These are phyloP conservation scores for Lates calcarifer DNA, from an alignment of 2,113 vertebrate genomes.

Conservation along the genomic window DNA sequence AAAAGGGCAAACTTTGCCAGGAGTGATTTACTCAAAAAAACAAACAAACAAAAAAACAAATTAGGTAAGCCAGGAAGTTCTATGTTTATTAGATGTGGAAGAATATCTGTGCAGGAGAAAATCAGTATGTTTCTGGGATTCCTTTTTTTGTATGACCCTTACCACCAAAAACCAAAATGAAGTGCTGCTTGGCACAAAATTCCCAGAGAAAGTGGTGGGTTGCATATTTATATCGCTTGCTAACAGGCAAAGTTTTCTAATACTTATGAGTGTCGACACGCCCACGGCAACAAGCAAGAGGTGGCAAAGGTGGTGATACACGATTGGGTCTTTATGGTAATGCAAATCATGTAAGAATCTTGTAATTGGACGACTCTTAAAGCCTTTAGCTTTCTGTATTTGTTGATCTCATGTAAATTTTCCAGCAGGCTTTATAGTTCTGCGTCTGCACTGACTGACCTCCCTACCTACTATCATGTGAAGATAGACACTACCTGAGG, in stretches of 20 bases:
- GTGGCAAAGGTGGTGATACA: constrained; percentile 16
- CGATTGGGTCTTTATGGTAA: constrained; percentile 14
- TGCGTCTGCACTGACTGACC: background rate
- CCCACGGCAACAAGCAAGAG: constrained; percentile 18
- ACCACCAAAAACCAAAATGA: constrained; percentile 36
- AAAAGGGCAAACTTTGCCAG: background rate
- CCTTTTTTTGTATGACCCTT: constrained; percentile 21
- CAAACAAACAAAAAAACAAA: no score
- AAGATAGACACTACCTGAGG: constrained; percentile 17
- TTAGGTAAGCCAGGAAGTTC: background rate
- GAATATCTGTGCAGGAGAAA: constrained; percentile 28
- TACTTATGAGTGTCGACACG: constrained; percentile 24
- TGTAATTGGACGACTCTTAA: constrained; percentile 40
- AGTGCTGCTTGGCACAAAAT: constrained; percentile 36
- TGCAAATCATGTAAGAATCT: constrained; percentile 16
- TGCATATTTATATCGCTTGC: constrained; percentile 48
- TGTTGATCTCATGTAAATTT: constrained; percentile 26
- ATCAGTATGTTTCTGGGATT: constrained; percentile 42
- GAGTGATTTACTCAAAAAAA: constrained; percentile 10
- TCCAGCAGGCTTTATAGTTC: background rate
- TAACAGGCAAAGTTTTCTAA: constrained; percentile 65
- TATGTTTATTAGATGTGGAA: constrained; percentile 26
- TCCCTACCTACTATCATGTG: constrained; percentile 11
- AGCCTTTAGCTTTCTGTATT: constrained; percentile 7
- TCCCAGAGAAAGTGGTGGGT: constrained; percentile 11